Base-by-base conservation (phyloP, 2,888 invertebrate species). In the Apodemia mormo region DNA sequence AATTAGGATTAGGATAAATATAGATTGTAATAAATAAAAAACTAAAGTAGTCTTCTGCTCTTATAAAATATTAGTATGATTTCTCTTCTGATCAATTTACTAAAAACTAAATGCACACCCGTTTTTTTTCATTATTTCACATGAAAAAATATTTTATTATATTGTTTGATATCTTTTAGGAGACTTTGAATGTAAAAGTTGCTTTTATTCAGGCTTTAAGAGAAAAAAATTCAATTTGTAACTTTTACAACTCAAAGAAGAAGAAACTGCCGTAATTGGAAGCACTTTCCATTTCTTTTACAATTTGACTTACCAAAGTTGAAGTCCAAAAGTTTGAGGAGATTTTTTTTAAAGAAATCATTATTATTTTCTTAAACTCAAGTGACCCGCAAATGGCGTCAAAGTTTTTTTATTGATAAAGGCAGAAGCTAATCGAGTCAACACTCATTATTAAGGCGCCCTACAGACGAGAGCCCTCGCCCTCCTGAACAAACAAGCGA, bases 361-460 rank as follows among this genome's bases (percentile, higher is more conserved):
- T 58, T 58, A 58, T 58, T 58, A 58, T 58, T 58, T 58, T 30
- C 10, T 58, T 30, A 30, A 30, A 58, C 49, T 22, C 43, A 66
- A 66, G 29, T 49, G 37, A 37, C 64, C 29, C 30, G 49, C 6
- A 65, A 49, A 68, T 37, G 49, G 37, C 64, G 65, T 65, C 40
- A 68, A 68, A 68, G 37, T 65, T 67, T 72, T 43, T 74, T 71
- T 71, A 73, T 71, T 68, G 72, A 75, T 73, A 72, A 75, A 73
- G 73, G 70, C 52, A 66, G 65, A 67, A 68, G 71, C 66, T 80
- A 80, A 84, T 87, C 82, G 82, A 85, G 85, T 82, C 84, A 84
- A 85, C 89, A 86, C 90, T 92, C 75, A 81, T 87, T 89, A 90
- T 91, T 92, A 92, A 89, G 87, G 83, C 81, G 80, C 85, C 78